These are phyloP conservation scores for Stenoptilia bipunctidactyla DNA, from an alignment of 2,888 invertebrate species.

Conservation along the genomic window DNA sequence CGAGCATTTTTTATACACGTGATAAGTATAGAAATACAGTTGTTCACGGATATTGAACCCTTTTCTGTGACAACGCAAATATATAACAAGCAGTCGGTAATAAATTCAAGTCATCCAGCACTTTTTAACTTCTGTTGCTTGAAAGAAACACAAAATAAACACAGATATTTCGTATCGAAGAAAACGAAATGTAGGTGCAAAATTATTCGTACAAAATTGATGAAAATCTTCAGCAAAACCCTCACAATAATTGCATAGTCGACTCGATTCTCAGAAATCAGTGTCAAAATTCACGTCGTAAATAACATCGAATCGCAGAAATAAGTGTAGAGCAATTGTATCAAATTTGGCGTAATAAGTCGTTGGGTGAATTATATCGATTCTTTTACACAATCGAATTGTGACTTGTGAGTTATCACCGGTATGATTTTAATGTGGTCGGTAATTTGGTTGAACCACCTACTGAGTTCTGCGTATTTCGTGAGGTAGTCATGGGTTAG, in stretches of 20 bases:
- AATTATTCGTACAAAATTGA: background rate
- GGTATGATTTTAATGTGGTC: background rate
- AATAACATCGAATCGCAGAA: background rate
- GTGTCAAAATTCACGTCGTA: background rate
- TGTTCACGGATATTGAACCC: too few species aligned
- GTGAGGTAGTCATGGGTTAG: background rate
- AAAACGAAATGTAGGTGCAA: too few species aligned
- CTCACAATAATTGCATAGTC: slow-evolving; percentile 1
- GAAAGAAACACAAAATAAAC: too few species aligned
- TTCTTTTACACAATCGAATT: background rate
- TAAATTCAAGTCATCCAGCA: too few species aligned
- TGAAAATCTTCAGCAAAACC: background rate
- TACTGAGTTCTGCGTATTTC: background rate
- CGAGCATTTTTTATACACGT: too few species aligned
- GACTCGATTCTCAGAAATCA: background rate
- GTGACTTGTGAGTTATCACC: background rate
- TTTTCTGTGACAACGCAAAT: too few species aligned
- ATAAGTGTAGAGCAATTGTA: slow-evolving; percentile 1
- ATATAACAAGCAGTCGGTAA: too few species aligned
- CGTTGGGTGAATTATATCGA: slow-evolving; percentile 1
- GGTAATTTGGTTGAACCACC: background rate
- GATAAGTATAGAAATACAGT: too few species aligned
- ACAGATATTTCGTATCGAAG: too few species aligned
- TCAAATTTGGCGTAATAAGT: slow-evolving; percentile 5
- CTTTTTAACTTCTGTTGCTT: too few species aligned